Conservation (phyloP, 2,797 vertebrate species). For the Sebastes jordani region DNA sequence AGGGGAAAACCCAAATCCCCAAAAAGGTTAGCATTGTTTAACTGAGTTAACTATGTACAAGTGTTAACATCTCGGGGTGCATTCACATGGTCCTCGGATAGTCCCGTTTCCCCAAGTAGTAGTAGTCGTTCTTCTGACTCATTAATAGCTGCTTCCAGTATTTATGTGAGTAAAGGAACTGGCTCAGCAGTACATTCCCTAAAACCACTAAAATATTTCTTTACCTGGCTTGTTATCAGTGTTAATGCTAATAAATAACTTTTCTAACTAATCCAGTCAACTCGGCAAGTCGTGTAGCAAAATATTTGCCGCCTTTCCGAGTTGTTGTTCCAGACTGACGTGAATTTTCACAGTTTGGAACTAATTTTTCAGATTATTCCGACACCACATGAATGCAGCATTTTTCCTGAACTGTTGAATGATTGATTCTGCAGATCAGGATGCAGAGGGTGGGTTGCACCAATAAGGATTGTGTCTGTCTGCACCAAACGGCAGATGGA, state of each 20-base stretch:
- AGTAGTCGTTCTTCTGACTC: background rate
- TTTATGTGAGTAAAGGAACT: background rate
- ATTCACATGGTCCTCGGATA: background rate
- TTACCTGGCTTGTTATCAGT: background rate
- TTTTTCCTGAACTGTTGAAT: background rate
- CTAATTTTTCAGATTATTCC: background rate
- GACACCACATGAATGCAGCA: background rate
- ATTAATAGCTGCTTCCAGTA: background rate
- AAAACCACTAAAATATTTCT: background rate
- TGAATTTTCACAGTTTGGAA: background rate
- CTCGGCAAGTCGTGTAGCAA: no score
- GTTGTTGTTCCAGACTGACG: background rate
- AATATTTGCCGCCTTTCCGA: no score
- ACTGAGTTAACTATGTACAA: background rate
- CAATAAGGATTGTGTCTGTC: background rate
- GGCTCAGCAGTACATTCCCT: background rate
- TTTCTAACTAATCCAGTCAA: background rate
- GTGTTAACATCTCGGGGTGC: background rate
- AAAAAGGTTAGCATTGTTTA: constrained; percentile 71
- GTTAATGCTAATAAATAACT: background rate
- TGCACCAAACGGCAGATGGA: background rate
- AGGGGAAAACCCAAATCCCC: constrained; percentile 51
- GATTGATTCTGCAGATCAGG: background rate
- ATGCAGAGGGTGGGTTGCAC: background rate
- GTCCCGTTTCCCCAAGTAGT: background rate